Evolutionary conservation across 2,797 vertebrate species (phyloP).

Genomic region (Scolopax bukidnonensis): DNA sequence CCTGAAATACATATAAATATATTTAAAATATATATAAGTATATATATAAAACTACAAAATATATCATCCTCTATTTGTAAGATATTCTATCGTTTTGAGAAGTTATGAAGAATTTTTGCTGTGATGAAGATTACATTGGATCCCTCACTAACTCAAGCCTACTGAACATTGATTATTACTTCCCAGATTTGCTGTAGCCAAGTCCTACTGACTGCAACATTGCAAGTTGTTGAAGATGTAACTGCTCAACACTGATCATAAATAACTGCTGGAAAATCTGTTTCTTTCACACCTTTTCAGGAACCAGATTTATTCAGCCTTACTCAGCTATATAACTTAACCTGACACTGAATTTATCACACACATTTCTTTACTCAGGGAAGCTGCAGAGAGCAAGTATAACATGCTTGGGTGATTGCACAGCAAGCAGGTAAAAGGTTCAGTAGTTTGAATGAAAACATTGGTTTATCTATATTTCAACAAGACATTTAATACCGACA

Average conservation of each 20-base stretch:
- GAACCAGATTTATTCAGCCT: background rate
- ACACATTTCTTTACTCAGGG: rapidly evolving
- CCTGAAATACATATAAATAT: no score
- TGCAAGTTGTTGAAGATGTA: background rate
- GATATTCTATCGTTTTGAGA: background rate
- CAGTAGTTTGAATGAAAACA: background rate
- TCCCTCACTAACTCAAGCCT: background rate
- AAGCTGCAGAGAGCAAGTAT: background rate
- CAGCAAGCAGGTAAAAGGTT: background rate
- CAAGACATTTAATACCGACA: background rate
- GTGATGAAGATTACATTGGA: background rate
- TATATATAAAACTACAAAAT: background rate
- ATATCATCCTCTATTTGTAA: background rate
- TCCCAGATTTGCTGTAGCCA: background rate
- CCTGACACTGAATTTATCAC: background rate
- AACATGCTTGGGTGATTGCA: background rate
- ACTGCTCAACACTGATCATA: background rate
- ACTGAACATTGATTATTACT: background rate
- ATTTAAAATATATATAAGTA: no score
- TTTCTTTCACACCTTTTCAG: background rate
- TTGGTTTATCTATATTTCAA: background rate
- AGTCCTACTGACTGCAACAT: background rate
- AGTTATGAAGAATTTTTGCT: background rate
- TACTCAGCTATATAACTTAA: background rate
- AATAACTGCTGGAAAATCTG: background rate